Percentiles rank a stretch among this genome's conserved stretches.
phyloP scores from a whole-genome alignment of 2,113 vertebrate species.

The Sapayoa aenigma region DNA sequence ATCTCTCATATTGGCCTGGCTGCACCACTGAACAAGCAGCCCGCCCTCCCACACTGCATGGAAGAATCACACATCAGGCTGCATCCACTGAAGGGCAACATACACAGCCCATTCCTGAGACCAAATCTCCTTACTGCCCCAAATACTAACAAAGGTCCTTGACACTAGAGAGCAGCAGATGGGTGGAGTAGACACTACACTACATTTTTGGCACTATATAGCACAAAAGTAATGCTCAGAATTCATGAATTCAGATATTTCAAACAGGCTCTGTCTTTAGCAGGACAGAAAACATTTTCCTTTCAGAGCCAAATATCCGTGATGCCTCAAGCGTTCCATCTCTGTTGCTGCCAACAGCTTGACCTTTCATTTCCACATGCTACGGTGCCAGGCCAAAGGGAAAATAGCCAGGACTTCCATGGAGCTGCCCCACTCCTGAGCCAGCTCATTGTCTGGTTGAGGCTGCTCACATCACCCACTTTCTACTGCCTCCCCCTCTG shows the following conservation, averaged over 20 bases:
- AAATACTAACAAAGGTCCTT: not conserved
- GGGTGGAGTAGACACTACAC: not conserved
- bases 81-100: not conserved
- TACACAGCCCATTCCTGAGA: not conserved
- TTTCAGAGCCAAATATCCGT: not conserved
- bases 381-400: not conserved
- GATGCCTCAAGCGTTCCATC: not conserved
- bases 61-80: not conserved
- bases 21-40: not conserved
- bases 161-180: not conserved
- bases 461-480: rapidly evolving
- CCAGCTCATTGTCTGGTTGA: not conserved
- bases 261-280: not conserved
- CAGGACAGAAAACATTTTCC: not conserved
- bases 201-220: not conserved
- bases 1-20: not conserved
- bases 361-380: not conserved
- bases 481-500: not conserved
- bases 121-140: not conserved
- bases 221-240: not conserved
- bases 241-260: not conserved
- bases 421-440: not conserved
- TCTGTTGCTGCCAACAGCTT: not conserved
- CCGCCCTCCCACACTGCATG: not conserved
- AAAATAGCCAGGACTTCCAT: not conserved